phyloP scores from a whole-genome alignment of 2,113 vertebrate genomes.

The Tonatia bakeri region DNA sequence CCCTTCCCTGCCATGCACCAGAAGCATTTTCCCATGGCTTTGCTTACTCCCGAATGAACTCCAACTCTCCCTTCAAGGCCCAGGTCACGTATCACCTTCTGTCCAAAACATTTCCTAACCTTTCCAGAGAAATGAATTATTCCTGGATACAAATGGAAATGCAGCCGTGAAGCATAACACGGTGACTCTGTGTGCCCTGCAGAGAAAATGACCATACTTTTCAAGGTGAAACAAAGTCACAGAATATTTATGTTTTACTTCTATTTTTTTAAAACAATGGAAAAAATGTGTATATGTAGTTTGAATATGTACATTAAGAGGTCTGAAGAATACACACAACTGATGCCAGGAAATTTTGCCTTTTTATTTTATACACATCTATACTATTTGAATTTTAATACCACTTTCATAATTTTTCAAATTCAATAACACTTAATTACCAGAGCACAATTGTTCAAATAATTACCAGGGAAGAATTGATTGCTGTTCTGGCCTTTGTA shows the following conservation, averaged over 20 bases:
- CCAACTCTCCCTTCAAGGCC: not conserved
- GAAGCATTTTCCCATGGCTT: not conserved
- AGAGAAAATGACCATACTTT: not conserved
- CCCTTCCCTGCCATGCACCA: not conserved
- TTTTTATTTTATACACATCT: slow-evolving; percentile 5
- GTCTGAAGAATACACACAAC: not conserved
- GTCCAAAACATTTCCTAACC: not conserved
- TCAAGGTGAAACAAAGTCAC: not conserved
- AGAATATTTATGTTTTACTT: slow-evolving; percentile 8
- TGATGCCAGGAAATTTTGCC: not conserved
- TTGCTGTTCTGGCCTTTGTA: not conserved
- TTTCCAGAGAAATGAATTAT: slow-evolving; percentile 13
- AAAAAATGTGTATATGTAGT: not conserved
- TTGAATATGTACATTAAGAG: slow-evolving; percentile 21
- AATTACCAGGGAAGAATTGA: not conserved
- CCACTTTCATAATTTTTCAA: slow-evolving; percentile 7
- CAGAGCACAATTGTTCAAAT: not conserved
- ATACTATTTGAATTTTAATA: not conserved
- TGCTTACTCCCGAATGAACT: not conserved
- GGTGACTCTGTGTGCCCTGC: not conserved
- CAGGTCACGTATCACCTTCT: not conserved
- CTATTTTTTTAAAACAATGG: not conserved
- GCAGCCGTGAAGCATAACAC: not conserved
- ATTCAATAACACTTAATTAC: not conserved
- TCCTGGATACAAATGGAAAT: not conserved